Conservation (phyloP, 2,113 vertebrate species). For the Empidonax traillii region DNA sequence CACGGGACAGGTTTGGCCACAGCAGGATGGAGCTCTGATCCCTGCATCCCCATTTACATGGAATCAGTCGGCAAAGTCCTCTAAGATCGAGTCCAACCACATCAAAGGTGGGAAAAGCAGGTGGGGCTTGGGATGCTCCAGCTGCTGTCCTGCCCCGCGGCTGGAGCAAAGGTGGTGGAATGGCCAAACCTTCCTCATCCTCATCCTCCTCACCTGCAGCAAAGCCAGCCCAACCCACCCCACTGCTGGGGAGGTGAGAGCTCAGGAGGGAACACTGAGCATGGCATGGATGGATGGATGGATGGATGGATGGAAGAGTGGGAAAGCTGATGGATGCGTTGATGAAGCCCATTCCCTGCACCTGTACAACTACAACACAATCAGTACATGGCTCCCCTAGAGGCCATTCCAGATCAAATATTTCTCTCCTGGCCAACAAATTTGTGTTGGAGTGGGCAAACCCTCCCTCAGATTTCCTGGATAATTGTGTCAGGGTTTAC, state of each 20-base stretch:
- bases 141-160: neutral
- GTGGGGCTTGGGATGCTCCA: neutral
- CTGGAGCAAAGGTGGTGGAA: neutral
- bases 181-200: neutral
- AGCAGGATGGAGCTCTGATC: no score
- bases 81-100: neutral
- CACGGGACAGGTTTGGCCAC: no score
- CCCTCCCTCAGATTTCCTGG: neutral
- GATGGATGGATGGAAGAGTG: neutral
- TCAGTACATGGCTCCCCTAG: neutral
- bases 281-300: neutral
- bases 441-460: neutral
- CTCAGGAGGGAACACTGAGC: neutral
- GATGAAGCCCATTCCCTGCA: neutral
- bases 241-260: neutral
- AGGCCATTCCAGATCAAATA: accelerated
- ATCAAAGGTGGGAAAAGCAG: neutral
- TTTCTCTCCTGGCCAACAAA: neutral
- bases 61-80: neutral
- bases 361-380: accelerated
- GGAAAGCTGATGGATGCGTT: neutral
- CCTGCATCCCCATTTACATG: accelerated
- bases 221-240: neutral
- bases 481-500: accelerated
- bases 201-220: neutral